Evolutionary conservation across 2,113 vertebrate species (phyloP).

Genomic region (Procavia capensis): DNA sequence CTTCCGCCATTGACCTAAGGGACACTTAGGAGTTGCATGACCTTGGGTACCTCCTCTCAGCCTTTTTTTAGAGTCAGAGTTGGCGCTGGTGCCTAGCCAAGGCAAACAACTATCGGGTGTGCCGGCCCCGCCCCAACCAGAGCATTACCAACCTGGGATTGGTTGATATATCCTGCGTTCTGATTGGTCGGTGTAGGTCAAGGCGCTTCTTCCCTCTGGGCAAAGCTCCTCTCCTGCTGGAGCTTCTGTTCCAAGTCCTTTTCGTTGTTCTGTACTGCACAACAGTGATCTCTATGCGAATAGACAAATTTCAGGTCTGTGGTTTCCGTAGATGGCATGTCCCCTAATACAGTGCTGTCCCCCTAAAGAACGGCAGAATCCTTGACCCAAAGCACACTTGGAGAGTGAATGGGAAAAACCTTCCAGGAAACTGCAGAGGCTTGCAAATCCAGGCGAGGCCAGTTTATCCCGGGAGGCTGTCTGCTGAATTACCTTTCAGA

Average conservation of each 20-base stretch:
- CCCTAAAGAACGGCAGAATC: background rate
- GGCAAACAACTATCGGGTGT: background rate
- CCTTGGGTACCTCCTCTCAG: no score
- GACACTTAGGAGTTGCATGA: no score
- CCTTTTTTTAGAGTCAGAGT: background rate
- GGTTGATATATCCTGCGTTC: constrained; percentile 16
- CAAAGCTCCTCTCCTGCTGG: accelerated
- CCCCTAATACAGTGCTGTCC: background rate
- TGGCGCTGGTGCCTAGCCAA: accelerated
- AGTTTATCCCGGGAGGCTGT: background rate
- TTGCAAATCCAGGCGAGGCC: background rate
- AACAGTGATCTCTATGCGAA: background rate
- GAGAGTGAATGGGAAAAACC: background rate
- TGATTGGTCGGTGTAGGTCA: constrained; percentile 31
- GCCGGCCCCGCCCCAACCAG: background rate
- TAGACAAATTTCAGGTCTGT: background rate
- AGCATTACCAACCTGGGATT: constrained; percentile 43
- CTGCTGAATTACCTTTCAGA: background rate
- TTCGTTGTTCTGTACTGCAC: background rate
- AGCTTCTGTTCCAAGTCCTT: background rate
- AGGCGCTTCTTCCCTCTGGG: background rate
- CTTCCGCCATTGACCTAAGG: background rate
- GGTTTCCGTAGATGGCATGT: background rate
- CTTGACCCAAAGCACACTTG: background rate
- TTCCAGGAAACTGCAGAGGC: background rate